Evolutionary conservation across 1,140 invertebrate species (phyloP), one percentile per base, ranked within the genome.

Genomic region (Danaus melanippus): DNA sequence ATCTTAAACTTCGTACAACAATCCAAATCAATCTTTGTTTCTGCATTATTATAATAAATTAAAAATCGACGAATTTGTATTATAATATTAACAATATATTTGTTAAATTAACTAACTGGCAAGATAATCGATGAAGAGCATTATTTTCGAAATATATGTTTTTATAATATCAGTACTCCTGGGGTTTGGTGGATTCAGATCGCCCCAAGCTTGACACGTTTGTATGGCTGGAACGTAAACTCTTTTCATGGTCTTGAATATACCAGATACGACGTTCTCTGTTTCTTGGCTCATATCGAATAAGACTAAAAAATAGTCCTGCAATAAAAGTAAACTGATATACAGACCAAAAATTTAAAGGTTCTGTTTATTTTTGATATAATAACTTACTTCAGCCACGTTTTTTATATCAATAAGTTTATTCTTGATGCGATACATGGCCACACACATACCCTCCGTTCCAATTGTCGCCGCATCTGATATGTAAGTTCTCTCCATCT

Each of bases 21-120:
- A 52, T 90, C 87, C 41, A 92, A 69, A 67, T 92, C 90, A 42
- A 88, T 74, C 66, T 90, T 90, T 1, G 90, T 91, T 75, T 87
- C 91, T 92, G 64, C 67, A 58, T 21, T 43, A 40, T 32, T 50
- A 50, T n/a, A 32, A 39, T 47, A 12, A 17, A 47, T 2, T 47
- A 5, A 17, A 47, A 12, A 12, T 1, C 5, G 15, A 47, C 4
- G 11, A 17, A 47, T 12, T 12, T 15, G 15, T 10, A 47, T 12
- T 12, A 7, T 7, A 7, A 32, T 32, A 32, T 32, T 32, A 32
- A 32, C 0, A 32, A 4, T 4, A 32, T 32, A 32, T 21, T 11
- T n/a, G 42, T 32, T 8, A 55, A 43, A 32, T 10, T 12, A 21
- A 57, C 83, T 78, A 56, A 86, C 83, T 83, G 46, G 64, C 81